phyloP scores from a whole-genome alignment of 1,140 invertebrate genomes.

The Drosophila orosa region DNA sequence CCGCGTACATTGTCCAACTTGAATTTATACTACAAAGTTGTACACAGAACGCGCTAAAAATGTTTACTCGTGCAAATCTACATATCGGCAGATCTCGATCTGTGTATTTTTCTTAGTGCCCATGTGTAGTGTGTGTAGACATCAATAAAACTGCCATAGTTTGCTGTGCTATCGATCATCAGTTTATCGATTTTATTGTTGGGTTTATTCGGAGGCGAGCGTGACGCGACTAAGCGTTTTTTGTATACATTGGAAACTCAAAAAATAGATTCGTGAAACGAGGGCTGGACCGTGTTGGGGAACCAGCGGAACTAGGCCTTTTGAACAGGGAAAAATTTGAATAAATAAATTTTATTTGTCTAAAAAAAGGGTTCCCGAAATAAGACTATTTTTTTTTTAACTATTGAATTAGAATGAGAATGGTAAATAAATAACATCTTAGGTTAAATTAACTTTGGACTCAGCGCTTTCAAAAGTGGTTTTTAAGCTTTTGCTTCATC shows the following conservation, averaged over 20 bases:
- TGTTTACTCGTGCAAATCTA: conserved; percentile 57
- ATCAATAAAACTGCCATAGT: conserved; percentile 57
- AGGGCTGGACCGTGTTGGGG: conserved; percentile 15
- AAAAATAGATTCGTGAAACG: conserved; percentile 25
- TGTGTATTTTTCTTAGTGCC: conserved; percentile 29
- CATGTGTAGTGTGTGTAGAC: conserved; percentile 13
- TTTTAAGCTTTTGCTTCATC: background rate
- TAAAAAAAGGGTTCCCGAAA: background rate
- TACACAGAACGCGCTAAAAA: conserved; percentile 25
- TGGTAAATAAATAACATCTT: background rate
- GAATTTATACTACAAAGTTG: conserved; percentile 60
- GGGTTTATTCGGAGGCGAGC: conserved; percentile 1
- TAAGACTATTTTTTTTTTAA: too few relatives aligned
- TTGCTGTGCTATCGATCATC: conserved; percentile 61
- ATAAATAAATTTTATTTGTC: too few relatives aligned
- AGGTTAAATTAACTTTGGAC: background rate
- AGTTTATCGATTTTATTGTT: conserved; percentile 51
- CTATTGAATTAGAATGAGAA: too few relatives aligned
- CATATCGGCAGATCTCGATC: conserved; percentile 8
- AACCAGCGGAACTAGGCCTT: conserved; percentile 1
- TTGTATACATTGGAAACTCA: conserved; percentile 24
- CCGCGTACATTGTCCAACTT: conserved; percentile 63
- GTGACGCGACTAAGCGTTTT: conserved; percentile 21
- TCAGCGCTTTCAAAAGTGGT: background rate
- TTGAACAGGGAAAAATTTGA: background rate